A percentile compares a stretch with the other conserved stretches of the same genome.
Evolutionary conservation across 2,797 vertebrate species (phyloP).

Genomic region (Carcharodon carcharias): DNA sequence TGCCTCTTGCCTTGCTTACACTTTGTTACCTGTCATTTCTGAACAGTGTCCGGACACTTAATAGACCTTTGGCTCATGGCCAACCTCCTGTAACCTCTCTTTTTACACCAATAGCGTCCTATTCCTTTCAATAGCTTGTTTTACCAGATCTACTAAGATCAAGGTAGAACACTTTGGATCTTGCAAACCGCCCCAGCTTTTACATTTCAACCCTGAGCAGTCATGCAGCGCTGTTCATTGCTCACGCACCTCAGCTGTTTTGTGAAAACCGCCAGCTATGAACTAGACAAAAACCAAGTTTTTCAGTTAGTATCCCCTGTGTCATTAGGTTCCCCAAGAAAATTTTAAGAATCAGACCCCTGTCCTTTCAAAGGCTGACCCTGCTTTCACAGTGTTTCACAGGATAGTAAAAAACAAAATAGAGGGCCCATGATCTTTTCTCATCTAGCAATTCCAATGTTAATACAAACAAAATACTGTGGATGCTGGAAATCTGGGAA

Average conservation of each 20-base stretch:
- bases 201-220: background rate
- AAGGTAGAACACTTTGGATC: background rate
- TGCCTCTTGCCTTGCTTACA: background rate
- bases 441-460: background rate
- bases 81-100: background rate
- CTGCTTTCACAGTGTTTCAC: background rate
- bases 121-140: background rate
- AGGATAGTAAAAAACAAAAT: background rate
- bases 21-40: background rate
- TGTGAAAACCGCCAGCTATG: background rate
- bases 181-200: background rate
- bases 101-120: background rate
- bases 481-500: background rate
- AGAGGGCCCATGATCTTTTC: background rate
- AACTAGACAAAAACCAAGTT: background rate
- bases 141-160: background rate
- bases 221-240: background rate
- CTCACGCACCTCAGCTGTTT: no score
- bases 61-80: background rate
- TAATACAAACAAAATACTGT: no score
- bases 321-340: background rate
- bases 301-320: background rate
- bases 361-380: background rate
- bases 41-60: background rate
- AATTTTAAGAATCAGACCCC: background rate